Base-by-base conservation (phyloP, 2,797 vertebrate species). In the Crax fasciolata region DNA sequence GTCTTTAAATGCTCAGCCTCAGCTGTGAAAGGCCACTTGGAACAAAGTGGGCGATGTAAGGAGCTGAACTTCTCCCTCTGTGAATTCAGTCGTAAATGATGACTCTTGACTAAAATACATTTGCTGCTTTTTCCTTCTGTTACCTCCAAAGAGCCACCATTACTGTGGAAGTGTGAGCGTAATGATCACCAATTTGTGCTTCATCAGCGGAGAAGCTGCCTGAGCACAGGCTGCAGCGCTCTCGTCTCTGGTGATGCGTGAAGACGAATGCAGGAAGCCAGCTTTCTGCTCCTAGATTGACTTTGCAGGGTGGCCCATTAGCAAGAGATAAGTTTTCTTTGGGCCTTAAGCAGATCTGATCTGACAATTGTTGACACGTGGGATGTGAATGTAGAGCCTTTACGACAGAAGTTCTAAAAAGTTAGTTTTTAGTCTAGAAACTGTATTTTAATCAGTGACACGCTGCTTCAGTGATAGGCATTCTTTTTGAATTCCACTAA, bases 231-330 rank as follows among this genome's bases (percentile, higher is more conserved):
- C n/a, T 87, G 84, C 27, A 58, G 55, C 0, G 3, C 1, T 4
- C 20, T 35, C 44, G 9, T 27, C 0, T 3, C 46, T 59, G 46
- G 39, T 55, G 39, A 59, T 32, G 24, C 0, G 0, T 51, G 30
- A 41, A 21, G 61, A 41, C 2, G 3, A 49, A 52, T 23, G 35
- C 4, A 5, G 13, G 54, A 59, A 92, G 13, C 30, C 27, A 65
- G 65, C 49, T 91, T 84, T 81, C 59, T 66, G 51, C 25, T 87
- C 55, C 55, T 43, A 48, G n/a, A 71, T 25, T 3, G 13, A 15
- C 48, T 90, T 70, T 44, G 44, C 39, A 75, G 63, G 48, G 66
- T 44, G 32, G 14, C 24, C 51, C 48, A 27, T 63, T 17, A 89
- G 52, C 57, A 63, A 59, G 76, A 77, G 1, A 2, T 6, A 78